These are phyloP conservation scores for Nanorana parkeri DNA, from an alignment of 2,113 vertebrate species.

Conservation along the genomic window DNA sequence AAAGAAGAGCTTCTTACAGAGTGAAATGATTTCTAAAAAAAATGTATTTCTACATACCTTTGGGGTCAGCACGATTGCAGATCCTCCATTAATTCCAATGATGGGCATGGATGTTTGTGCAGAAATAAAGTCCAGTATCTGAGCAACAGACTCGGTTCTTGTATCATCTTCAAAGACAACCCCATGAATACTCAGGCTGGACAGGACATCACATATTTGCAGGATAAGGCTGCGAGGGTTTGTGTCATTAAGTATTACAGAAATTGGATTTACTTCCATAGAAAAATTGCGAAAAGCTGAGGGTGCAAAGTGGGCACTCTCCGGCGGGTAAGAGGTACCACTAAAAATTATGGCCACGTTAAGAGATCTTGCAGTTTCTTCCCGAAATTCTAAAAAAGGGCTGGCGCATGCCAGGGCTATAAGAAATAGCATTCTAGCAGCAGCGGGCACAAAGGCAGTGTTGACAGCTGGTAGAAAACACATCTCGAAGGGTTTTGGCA, in stretches of 20 bases:
- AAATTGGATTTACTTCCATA: constrained; percentile 84
- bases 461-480: constrained; percentile 70
- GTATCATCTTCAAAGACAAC: constrained; percentile 93
- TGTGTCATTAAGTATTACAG: constrained; percentile 90
- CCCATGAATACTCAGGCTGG: constrained; percentile 89
- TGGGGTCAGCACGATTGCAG: constrained; percentile 91
- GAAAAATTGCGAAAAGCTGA: constrained; percentile 82
- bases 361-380: constrained; percentile 68
- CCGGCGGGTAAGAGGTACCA: constrained; percentile 81
- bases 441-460: constrained; percentile 75
- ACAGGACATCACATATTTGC: constrained; percentile 91
- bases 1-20: too few relatives aligned
- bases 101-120: constrained; percentile 94
- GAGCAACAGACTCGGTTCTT: constrained; percentile 81
- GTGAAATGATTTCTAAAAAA: too few relatives aligned
- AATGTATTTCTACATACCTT: constrained; percentile 74
- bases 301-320: constrained; percentile 80
- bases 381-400: constrained; percentile 79
- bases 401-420: constrained; percentile 80
- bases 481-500: constrained; percentile 64
- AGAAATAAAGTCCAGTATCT: constrained; percentile 94
- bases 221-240: constrained; percentile 92
- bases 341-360: constrained; percentile 78
- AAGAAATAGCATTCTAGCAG: constrained; percentile 81
- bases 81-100: constrained; percentile 90